Base-by-base conservation (phyloP, 2,888 invertebrate genomes). In the Pseudolycoriella hygida region DNA sequence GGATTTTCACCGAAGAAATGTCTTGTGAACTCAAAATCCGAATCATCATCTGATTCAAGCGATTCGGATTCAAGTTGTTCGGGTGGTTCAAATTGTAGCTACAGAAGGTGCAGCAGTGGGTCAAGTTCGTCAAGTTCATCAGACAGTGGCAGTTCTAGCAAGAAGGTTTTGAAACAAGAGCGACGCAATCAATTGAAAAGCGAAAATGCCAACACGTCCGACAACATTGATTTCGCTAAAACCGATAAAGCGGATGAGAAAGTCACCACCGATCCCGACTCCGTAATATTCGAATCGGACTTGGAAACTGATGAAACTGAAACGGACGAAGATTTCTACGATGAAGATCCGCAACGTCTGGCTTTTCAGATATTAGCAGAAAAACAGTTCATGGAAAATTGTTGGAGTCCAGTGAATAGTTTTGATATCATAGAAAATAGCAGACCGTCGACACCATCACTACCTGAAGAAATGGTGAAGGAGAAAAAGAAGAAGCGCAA, bases 271-370 rank as follows among this genome's bases (percentile, higher is more conserved):
- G 67, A 69, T 53, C 57, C 66, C 1, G 79, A 80, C 53, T 70
- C 74, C 1, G 67, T 76, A 1, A 76, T 86, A 49, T 71, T 75
- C 31, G 89, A 89, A 64, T 82, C 85, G 1, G 88, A 89, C 63
- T 69, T 88, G 43, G 86, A 87, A 53, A 88, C 88, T 0, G 78
- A 81, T 14, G 82, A 87, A 61, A 80, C 84, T 42, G 84, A 84
- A 50, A 86, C 86, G 1, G 87, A 87, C 60, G 87, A 87, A 66
- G 87, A 87, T 53, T 87, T 87, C 61, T 88, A 87, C 58, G 87
- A 88, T 58, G 75, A 83, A 54, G 75, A 85, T 61, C 87, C 87
- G 1, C 83, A 85, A 54, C 72, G 71, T 55, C 61, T 80, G 48
- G 83, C 81, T 2, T 80, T 72, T 51, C 81, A 83, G 58, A 54